Conservation (phyloP, 2,888 invertebrate species). For the Nebria brevicollis region DNA sequence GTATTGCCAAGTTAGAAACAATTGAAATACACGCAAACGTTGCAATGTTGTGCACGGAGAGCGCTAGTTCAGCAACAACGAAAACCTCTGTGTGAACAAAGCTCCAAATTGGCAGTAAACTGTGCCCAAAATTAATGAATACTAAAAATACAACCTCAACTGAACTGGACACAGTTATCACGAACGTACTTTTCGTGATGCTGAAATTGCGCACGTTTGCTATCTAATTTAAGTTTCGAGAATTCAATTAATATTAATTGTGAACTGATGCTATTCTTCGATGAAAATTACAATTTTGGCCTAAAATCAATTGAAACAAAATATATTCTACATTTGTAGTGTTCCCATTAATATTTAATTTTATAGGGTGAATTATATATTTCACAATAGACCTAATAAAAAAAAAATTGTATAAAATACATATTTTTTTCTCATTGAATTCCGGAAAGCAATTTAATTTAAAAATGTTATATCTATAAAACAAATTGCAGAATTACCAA, state of each 20-base stretch:
- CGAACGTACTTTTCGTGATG: neutral
- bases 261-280: conserved; percentile 20
- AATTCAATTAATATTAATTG: conserved; percentile 42
- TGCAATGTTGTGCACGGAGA: conserved; percentile 42
- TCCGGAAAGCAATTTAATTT: no score
- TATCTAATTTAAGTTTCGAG: conserved; percentile 39
- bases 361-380: no score
- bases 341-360: no score
- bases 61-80: conserved; percentile 51
- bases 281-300: neutral
- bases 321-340: no score
- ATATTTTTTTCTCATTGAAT: no score
- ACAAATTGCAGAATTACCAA: no score
- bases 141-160: conserved; percentile 22
- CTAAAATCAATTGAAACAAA: neutral
- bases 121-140: conserved; percentile 34
- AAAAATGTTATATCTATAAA: no score
- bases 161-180: conserved; percentile 13
- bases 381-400: no score
- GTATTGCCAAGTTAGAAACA: conserved; percentile 51
- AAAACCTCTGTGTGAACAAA: conserved; percentile 24
- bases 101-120: conserved; percentile 41
- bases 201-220: conserved; percentile 21
- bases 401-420: no score
- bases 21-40: conserved; percentile 51